Evolutionary conservation across 2,113 vertebrate genomes (phyloP).

Genomic region (Callithrix jacchus): DNA sequence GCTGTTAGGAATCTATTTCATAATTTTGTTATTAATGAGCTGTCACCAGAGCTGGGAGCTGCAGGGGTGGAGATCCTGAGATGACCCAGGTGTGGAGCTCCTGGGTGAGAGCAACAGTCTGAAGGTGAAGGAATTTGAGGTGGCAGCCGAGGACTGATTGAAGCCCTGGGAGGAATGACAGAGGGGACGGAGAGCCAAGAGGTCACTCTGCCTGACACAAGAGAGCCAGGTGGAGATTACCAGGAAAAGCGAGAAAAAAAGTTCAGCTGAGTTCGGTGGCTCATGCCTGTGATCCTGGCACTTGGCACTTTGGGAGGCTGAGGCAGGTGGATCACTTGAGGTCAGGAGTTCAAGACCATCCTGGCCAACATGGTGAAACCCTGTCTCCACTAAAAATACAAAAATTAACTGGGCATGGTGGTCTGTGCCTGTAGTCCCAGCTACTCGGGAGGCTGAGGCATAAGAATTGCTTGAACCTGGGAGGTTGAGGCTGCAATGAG

Average conservation of each 20-base stretch:
- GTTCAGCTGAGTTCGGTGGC: accelerated
- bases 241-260: not conserved
- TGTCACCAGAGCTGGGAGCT: not conserved
- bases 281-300: no score
- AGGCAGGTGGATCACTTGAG: no score
- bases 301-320: no score
- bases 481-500: no score
- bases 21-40: not conserved
- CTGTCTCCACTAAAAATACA: no score
- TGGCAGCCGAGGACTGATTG: no score
- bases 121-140: not conserved
- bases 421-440: no score
- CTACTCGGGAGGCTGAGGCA: no score
- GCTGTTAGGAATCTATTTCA: not conserved
- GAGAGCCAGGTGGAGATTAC: not conserved
- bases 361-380: no score
- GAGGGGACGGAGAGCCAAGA: not conserved
- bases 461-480: accelerated
- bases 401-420: no score
- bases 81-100: not conserved
- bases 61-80: not conserved
- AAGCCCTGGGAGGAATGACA: not conserved
- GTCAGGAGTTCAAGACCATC: no score
- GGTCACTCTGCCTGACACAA: not conserved
- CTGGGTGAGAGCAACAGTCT: not conserved